Evolutionary conservation across 1,140 invertebrate species (phyloP).

Genomic region (Listronotus bonariensis): DNA sequence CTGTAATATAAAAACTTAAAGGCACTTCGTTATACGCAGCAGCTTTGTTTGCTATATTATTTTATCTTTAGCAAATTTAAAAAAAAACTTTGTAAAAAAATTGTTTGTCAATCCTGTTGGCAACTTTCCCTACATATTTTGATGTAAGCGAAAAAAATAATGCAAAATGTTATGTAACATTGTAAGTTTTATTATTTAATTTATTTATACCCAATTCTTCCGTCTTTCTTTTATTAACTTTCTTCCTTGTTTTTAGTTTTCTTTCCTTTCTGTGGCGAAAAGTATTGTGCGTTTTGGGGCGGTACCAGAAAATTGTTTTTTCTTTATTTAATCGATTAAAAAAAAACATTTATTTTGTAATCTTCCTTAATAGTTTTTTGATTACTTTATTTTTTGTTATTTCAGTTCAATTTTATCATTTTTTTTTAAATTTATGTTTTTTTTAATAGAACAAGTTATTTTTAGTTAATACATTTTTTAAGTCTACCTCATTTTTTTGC

Average conservation of each 20-base stretch:
- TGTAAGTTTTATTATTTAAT: slow-evolving; percentile 35
- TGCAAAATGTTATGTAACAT: slow-evolving; percentile 37
- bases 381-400: slow-evolving; percentile 10
- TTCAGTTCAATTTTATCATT: no score
- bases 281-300: slow-evolving; percentile 7
- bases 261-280: slow-evolving; percentile 15
- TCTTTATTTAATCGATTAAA: background rate
- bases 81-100: slow-evolving; percentile 9
- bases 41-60: slow-evolving; percentile 47
- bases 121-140: slow-evolving; percentile 6
- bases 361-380: background rate
- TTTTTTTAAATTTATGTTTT: no score
- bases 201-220: slow-evolving; percentile 38
- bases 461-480: no score
- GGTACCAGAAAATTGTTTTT: slow-evolving; percentile 5
- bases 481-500: no score
- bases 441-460: no score
- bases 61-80: slow-evolving; percentile 38
- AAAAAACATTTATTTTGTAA: background rate
- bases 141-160: slow-evolving; percentile 25
- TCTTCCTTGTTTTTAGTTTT: slow-evolving; percentile 15
- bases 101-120: slow-evolving; percentile 30
- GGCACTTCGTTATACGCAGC: slow-evolving; percentile 55
- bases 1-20: slow-evolving; percentile 46
- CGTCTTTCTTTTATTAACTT: slow-evolving; percentile 29